These are phyloP conservation scores for Gorsachius magnificus DNA, from an alignment of 2,797 vertebrate species.

Conservation along the genomic window DNA sequence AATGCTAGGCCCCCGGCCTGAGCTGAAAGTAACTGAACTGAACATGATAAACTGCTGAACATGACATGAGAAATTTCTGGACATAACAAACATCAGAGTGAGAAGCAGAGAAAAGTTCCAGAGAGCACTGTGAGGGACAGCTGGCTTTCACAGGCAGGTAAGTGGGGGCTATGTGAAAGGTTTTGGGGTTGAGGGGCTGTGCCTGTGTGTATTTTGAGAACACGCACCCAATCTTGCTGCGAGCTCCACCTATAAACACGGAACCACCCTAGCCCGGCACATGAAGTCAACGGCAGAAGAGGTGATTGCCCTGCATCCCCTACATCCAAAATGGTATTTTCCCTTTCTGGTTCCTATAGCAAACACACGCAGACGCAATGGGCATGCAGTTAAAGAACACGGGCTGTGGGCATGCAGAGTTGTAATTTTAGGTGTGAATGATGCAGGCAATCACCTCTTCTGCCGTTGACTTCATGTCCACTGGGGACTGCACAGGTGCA, in stretches of 20 bases:
- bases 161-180: neutral
- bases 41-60: neutral
- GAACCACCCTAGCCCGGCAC: neutral
- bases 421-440: rapidly evolving
- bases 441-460: neutral
- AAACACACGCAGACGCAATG: neutral
- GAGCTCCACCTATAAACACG: neutral
- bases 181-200: neutral
- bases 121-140: neutral
- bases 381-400: neutral
- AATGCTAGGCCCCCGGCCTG: neutral
- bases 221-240: too few relatives aligned
- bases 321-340: neutral
- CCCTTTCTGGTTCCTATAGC: neutral
- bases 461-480: neutral
- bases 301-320: neutral
- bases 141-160: neutral
- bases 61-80: neutral
- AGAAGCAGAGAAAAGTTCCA: neutral
- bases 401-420: rapidly evolving
- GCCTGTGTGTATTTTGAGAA: neutral
- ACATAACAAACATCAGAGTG: neutral
- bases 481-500: neutral
- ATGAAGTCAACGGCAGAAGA: too few relatives aligned
- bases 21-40: neutral